These are phyloP conservation scores for Anodontia alba DNA, from an alignment of 2,888 invertebrate species.

Conservation along the genomic window DNA sequence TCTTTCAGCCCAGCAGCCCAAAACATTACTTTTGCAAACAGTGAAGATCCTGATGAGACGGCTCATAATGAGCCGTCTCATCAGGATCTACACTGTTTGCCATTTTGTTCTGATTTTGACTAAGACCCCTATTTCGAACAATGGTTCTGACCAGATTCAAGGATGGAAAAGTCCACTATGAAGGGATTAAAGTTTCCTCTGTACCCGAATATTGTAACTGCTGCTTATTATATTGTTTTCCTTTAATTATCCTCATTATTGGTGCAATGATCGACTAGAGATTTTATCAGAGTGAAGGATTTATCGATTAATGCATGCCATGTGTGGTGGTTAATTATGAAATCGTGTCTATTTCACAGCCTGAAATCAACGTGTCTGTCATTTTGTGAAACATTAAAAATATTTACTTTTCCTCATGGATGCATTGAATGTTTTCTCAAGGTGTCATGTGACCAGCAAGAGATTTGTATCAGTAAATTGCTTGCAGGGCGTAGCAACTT, in stretches of 20 bases:
- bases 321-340: background rate
- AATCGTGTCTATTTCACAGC: constrained; percentile 6
- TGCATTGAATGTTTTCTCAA: background rate
- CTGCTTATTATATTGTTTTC: background rate
- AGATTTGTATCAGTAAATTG: constrained; percentile 2
- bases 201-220: no score
- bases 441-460: background rate
- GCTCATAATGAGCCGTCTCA: no score
- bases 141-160: no score
- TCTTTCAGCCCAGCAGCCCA: no score
- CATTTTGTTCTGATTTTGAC: no score
- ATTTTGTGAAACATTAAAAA: constrained; percentile 9
- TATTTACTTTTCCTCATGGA: background rate
- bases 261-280: background rate
- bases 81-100: no score
- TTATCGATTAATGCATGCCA: constrained; percentile 4
- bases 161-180: no score
- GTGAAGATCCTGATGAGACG: no score
- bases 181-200: no score
- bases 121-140: no score
- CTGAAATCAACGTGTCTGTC: background rate
- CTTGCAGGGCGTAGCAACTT: background rate
- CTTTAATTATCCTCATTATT: constrained; percentile 4
- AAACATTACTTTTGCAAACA: no score
- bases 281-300: constrained; percentile 8